Evolutionary conservation across 2,797 vertebrate genomes (phyloP).

Genomic region (Xenentodon cancila): DNA sequence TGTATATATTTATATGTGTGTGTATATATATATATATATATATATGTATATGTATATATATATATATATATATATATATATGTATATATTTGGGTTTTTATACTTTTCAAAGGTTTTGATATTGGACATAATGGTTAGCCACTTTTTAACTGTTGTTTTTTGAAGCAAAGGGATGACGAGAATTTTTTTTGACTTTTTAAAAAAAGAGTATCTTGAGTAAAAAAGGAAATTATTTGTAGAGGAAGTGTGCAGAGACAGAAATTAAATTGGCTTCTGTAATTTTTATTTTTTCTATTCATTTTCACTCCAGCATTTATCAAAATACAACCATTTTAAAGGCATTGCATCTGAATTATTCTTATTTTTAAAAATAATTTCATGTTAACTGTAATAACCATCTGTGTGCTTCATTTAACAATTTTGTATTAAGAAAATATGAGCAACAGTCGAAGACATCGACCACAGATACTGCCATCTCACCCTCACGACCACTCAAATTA

Average conservation of each 20-base stretch:
- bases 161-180: conserved; percentile 36
- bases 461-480: conserved; percentile 36
- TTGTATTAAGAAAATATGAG: conserved; percentile 29
- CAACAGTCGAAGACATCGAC: conserved; percentile 38
- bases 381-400: conserved; percentile 31
- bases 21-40: conserved; percentile 83
- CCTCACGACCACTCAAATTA: neutral
- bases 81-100: conserved; percentile 71
- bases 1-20: conserved; percentile 85
- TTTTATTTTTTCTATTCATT: conserved; percentile 25
- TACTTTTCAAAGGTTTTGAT: conserved; percentile 63
- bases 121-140: conserved; percentile 51
- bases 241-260: conserved; percentile 36
- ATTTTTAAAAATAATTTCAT: conserved; percentile 20
- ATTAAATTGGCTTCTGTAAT: conserved; percentile 50
- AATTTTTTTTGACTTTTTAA: conserved; percentile 51
- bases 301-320: conserved; percentile 23
- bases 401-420: conserved; percentile 29
- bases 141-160: conserved; percentile 38
- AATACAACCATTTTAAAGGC: conserved; percentile 39
- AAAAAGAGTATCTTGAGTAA: conserved; percentile 51
- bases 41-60: conserved; percentile 81
- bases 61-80: conserved; percentile 79
- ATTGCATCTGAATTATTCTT: conserved; percentile 19
- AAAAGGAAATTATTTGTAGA: conserved; percentile 61